These are phyloP conservation scores for Lutjanus campechanus DNA, from an alignment of 2,797 vertebrate species.

Conservation along the genomic window DNA sequence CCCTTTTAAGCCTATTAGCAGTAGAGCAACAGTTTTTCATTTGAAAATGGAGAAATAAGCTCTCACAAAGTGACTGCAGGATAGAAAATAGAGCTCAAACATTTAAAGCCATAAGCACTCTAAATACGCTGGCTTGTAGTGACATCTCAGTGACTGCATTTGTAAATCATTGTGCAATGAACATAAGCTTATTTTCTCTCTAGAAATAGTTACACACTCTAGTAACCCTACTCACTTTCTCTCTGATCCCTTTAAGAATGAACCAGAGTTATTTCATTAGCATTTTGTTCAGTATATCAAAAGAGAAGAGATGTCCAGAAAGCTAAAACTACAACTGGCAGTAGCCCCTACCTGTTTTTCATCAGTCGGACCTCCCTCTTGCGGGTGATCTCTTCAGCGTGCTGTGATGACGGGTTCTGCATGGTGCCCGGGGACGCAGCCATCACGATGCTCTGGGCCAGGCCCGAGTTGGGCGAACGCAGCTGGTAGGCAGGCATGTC, in stretches of 20 bases:
- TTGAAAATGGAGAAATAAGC: not conserved
- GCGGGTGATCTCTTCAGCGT: conserved; percentile 93
- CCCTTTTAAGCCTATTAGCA: not conserved
- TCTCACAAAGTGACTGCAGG: not conserved
- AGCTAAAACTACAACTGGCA: not conserved
- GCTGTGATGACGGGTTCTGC: conserved; percentile 88
- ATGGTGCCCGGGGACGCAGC: conserved; percentile 90
- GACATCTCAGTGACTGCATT: not conserved
- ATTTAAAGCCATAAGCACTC: not conserved
- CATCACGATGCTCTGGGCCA: conserved; percentile 94
- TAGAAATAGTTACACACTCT: not conserved
- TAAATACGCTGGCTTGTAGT: not conserved
- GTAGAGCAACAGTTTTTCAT: not conserved
- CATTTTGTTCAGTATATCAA: not conserved
- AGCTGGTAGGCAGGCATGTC: conserved; percentile 97
- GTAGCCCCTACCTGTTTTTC: conserved; percentile 92
- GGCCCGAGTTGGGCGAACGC: conserved; percentile 88
- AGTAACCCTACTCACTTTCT: not conserved
- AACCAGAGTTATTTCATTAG: not conserved
- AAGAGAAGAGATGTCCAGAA: not conserved
- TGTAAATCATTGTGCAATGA: not conserved
- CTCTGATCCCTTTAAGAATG: not conserved
- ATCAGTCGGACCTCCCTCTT: conserved; percentile 95
- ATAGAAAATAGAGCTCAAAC: not conserved
- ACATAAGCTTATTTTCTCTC: not conserved